A percentile compares a stretch with the other conserved stretches of the same genome.
Evolutionary conservation across 2,888 invertebrate species (phyloP).

Genomic region (Meliscaeva auricollis): DNA sequence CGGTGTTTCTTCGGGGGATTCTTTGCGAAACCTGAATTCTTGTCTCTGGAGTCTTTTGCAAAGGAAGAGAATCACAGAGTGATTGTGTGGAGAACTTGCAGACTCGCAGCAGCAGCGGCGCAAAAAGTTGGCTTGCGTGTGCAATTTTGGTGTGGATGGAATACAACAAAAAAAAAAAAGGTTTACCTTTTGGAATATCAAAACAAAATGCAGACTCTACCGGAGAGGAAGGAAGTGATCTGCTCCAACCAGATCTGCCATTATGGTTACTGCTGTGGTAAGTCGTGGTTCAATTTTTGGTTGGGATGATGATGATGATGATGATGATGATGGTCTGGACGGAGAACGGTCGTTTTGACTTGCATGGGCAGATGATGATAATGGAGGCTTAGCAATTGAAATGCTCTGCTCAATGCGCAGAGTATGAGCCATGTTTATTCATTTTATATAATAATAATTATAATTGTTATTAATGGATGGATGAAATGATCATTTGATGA

Average conservation of each 20-base stretch:
- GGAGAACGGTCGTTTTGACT: neutral
- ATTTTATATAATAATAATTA: slow-evolving; percentile 59
- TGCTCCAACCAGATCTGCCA: slow-evolving; percentile 55
- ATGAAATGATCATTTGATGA: slow-evolving; percentile 47
- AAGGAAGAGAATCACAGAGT: neutral
- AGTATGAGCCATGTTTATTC: slow-evolving; percentile 60
- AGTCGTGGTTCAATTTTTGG: slow-evolving; percentile 6
- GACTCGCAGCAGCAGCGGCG: neutral
- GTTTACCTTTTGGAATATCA: slow-evolving; percentile 43
- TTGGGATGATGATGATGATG: slow-evolving; percentile 8
- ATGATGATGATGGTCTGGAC: slow-evolving; percentile 56
- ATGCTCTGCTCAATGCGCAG: slow-evolving; percentile 33
- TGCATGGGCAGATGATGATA: slow-evolving; percentile 14
- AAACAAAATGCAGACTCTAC: slow-evolving; percentile 46
- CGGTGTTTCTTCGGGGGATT: slow-evolving; percentile 29
- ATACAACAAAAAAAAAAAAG: slow-evolving; percentile 16
- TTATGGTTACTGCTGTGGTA: slow-evolving; percentile 32
- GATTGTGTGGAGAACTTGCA: neutral
- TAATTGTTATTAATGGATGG: slow-evolving; percentile 54
- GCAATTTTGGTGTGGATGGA: slow-evolving; percentile 2
- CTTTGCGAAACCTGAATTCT: slow-evolving; percentile 61
- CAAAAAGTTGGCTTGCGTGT: slow-evolving; percentile 17
- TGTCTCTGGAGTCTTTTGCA: slow-evolving; percentile 37
- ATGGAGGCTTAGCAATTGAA: slow-evolving; percentile 37
- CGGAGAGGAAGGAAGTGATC: neutral